Conservation (phyloP, 2,888 invertebrate genomes). For the Himalopsyche anomala region DNA sequence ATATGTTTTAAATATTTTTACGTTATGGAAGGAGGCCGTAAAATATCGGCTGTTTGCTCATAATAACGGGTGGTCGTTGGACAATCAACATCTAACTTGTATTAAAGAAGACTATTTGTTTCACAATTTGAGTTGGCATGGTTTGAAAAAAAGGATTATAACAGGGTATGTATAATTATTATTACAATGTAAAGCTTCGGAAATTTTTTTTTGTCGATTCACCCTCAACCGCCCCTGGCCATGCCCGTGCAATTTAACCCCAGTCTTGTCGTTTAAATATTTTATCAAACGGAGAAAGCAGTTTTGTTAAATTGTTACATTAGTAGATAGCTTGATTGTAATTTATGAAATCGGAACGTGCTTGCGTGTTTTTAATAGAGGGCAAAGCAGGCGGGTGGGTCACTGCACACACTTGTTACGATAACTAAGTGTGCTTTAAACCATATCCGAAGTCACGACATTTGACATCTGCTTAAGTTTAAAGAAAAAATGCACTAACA, state of each 20-base stretch:
- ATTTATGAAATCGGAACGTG: conserved; percentile 51
- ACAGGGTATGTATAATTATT: too few relatives aligned
- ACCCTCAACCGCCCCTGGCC: neutral
- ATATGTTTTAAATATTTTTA: too few relatives aligned
- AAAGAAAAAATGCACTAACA: too few relatives aligned
- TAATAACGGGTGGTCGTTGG: too few relatives aligned
- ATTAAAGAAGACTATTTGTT: too few relatives aligned
- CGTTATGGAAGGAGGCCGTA: too few relatives aligned
- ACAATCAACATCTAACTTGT: too few relatives aligned
- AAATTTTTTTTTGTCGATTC: neutral
- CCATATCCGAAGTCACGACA: conserved; percentile 44
- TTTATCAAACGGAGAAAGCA: conserved; percentile 45
- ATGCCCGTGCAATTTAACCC: conserved; percentile 50
- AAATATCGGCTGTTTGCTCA: too few relatives aligned
- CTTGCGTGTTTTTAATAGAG: conserved; percentile 48
- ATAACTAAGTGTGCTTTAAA: neutral
- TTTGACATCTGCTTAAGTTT: conserved; percentile 55
- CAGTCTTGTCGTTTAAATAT: conserved; percentile 51
- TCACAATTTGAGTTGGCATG: too few relatives aligned
- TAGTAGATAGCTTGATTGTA: conserved; percentile 54
- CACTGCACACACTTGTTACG: conserved; percentile 21
- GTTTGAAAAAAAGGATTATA: too few relatives aligned
- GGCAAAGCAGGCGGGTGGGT: conserved; percentile 22
- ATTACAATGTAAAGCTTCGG: too few relatives aligned
- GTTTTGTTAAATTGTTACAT: conserved; percentile 54